phyloP scores from a whole-genome alignment of 2,113 vertebrate genomes.

The Alethe castanea region DNA sequence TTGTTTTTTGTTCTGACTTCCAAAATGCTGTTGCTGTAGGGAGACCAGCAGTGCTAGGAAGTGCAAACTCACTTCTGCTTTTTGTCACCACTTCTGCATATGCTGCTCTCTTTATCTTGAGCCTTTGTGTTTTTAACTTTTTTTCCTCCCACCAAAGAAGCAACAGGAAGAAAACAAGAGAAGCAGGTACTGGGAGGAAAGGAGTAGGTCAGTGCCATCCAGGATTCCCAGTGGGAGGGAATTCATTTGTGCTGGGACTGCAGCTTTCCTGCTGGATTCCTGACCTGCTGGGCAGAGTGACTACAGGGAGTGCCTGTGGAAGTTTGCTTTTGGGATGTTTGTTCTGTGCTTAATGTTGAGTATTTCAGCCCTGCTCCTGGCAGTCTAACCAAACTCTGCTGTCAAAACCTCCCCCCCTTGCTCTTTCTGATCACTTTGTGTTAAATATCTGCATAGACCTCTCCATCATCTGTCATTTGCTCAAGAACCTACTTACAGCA shows the following conservation, averaged over 20 bases:
- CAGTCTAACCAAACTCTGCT: not conserved
- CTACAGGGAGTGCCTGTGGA: not conserved
- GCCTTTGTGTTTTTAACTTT: not conserved
- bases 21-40: not conserved
- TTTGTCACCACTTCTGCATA: not conserved
- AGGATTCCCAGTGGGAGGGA: not conserved
- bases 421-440: not conserved
- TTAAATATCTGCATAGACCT: not conserved
- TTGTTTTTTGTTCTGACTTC: not conserved
- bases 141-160: fast-evolving
- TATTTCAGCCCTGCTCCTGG: not conserved
- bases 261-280: not conserved
- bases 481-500: not conserved
- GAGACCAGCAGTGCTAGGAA: not conserved
- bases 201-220: not conserved
- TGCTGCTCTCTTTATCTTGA: not conserved
- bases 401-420: not conserved
- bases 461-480: not conserved
- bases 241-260: not conserved
- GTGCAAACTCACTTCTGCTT: not conserved
- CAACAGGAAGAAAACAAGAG: not conserved
- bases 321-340: not conserved
- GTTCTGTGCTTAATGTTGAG: not conserved
- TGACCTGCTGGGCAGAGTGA: not conserved
- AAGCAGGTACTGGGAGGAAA: not conserved